These are phyloP conservation scores for Arion vulgaris DNA, from an alignment of 1,140 invertebrate species.

Conservation along the genomic window DNA sequence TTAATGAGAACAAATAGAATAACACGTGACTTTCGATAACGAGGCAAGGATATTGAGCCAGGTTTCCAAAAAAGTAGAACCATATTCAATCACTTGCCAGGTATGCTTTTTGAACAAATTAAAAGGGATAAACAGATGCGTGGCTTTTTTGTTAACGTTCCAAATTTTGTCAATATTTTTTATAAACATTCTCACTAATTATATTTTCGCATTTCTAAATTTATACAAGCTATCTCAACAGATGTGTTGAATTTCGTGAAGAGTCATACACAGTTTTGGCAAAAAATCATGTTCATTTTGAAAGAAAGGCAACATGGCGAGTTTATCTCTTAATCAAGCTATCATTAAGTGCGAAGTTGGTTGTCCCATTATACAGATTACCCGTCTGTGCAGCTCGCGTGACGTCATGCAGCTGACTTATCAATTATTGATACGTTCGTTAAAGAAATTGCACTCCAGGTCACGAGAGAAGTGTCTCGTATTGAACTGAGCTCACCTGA, in stretches of 20 bases:
- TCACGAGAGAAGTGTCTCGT: neutral
- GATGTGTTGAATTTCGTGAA: no score
- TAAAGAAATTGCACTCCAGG: neutral
- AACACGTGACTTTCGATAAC: neutral
- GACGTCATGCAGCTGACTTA: neutral
- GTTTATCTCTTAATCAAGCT: neutral
- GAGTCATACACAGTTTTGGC: no score
- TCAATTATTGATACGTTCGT: conserved; percentile 5
- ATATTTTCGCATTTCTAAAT: no score
- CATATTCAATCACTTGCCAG: conserved; percentile 10
- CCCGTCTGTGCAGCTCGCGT: neutral
- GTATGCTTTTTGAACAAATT: neutral
- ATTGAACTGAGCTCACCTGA: neutral
- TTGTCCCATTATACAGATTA: conserved; percentile 20
- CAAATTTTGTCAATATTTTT: no score
- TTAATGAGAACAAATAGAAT: conserved; percentile 23
- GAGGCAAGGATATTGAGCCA: neutral
- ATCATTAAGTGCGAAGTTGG: neutral
- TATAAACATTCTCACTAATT: no score
- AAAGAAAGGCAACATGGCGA: neutral
- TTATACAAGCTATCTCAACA: no score
- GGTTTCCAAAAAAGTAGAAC: neutral
- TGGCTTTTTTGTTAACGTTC: no score
- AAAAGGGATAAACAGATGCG: no score
- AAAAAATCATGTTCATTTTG: no score